Conservation (phyloP, 1,140 invertebrate genomes). For the Tetranychus urticae region DNA sequence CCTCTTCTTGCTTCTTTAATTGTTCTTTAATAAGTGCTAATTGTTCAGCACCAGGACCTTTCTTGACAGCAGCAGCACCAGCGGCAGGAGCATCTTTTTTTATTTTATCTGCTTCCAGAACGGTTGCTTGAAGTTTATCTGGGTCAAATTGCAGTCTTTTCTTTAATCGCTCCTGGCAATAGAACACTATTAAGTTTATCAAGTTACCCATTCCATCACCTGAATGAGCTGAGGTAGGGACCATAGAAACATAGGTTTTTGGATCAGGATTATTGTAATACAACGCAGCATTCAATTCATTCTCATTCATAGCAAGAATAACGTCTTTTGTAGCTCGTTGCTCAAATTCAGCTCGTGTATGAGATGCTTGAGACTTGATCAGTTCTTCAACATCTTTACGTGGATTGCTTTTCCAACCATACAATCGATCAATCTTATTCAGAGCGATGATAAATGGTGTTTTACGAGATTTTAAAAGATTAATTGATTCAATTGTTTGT, state of each 20-base stretch:
- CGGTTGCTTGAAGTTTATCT: conserved; percentile 80
- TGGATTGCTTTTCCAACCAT: conserved; percentile 80
- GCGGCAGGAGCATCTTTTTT: neutral
- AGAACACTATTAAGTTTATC: conserved; percentile 69
- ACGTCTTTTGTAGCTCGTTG: conserved; percentile 57
- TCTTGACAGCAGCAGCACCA: conserved; percentile 10
- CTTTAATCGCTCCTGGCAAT: conserved; percentile 67
- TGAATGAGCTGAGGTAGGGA: conserved; percentile 89
- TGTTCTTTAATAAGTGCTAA: conserved; percentile 8
- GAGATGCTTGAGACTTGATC: conserved; percentile 51
- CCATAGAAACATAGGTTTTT: conserved; percentile 72
- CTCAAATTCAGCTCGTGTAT: conserved; percentile 83
- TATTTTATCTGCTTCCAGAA: conserved; percentile 75
- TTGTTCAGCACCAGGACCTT: conserved; percentile 5
- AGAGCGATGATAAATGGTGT: conserved; percentile 95
- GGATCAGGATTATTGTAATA: conserved; percentile 90
- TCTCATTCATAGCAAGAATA: conserved; percentile 78
- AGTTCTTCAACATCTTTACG: conserved; percentile 32
- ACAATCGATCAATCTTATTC: conserved; percentile 67
- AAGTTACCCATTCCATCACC: conserved; percentile 93
- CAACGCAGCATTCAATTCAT: conserved; percentile 73
- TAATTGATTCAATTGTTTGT: conserved; percentile 95
- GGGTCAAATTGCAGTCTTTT: conserved; percentile 64
- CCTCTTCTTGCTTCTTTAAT: conserved; percentile 47
- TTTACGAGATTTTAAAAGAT: conserved; percentile 72